Conservation (phyloP, 2,888 invertebrate genomes). For the Melinaea marsaeus region DNA sequence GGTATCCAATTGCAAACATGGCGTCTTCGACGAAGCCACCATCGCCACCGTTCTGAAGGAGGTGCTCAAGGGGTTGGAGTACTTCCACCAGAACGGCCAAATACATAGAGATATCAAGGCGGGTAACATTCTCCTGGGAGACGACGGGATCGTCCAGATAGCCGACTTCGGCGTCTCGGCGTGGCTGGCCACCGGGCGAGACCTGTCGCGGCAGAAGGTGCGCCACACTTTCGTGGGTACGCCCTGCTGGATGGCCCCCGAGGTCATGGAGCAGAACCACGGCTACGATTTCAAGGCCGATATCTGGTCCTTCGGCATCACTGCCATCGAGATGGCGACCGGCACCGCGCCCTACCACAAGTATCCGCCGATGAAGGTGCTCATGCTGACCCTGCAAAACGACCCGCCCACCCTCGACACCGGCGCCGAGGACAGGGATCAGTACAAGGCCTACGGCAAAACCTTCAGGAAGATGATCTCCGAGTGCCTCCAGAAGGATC, state of each 20-base stretch:
- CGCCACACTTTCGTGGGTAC: constrained; percentile 99
- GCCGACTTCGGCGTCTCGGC: constrained; percentile 99
- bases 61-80: constrained; percentile 98
- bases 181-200: constrained; percentile 97
- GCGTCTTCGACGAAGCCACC: constrained; percentile 98
- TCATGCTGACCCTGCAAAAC: constrained; percentile 99
- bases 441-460: constrained; percentile 98
- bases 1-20: constrained; percentile 93
- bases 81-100: constrained; percentile 97
- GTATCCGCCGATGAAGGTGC: constrained; percentile 99
- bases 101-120: constrained; percentile 88
- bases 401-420: constrained; percentile 99
- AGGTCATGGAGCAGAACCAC: constrained; percentile 99
- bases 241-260: constrained; percentile 99
- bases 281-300: constrained; percentile 99
- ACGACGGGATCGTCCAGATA: constrained; percentile 98
- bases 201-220: constrained; percentile 96
- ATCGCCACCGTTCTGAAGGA: constrained; percentile 98
- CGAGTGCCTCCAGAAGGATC: constrained; percentile 98
- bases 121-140: constrained; percentile 97
- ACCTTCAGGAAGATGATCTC: constrained; percentile 98
- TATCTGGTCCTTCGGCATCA: constrained; percentile 91
- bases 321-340: constrained; percentile 99
- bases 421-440: constrained; percentile 97
- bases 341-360: constrained; percentile 99